Evolutionary conservation across 2,797 vertebrate genomes (phyloP).

Genomic region (Acanthurus tractus): DNA sequence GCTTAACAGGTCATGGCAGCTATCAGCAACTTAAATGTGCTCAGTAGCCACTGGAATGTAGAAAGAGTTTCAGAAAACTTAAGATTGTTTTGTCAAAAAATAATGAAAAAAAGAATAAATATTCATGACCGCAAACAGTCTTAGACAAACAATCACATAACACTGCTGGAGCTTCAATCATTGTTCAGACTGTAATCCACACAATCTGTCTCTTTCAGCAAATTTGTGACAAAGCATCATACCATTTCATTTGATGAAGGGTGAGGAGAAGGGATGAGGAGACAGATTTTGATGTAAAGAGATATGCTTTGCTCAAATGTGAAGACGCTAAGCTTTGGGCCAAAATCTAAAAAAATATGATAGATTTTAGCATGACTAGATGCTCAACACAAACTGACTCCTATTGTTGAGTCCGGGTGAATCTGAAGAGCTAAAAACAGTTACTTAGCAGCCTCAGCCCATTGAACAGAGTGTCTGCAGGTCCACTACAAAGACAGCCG

Average conservation of each 20-base stretch:
- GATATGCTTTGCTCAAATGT: slow-evolving; percentile 1
- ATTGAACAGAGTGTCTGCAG: slow-evolving; percentile 22
- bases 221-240: slow-evolving; percentile 51
- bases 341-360: not conserved
- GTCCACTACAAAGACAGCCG: slow-evolving; percentile 11
- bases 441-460: slow-evolving; percentile 25
- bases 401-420: slow-evolving; percentile 7
- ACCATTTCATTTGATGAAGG: slow-evolving; percentile 20
- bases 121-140: slow-evolving; percentile 6
- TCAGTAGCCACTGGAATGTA: not conserved
- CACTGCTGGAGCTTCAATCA: slow-evolving; percentile 51
- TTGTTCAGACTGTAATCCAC: slow-evolving; percentile 54
- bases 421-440: slow-evolving; percentile 12
- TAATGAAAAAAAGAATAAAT: not conserved
- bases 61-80: not conserved
- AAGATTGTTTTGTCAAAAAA: slow-evolving; percentile 4
- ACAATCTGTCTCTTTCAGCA: slow-evolving; percentile 57
- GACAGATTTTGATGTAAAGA: slow-evolving; percentile 8
- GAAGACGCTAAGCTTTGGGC: not conserved
- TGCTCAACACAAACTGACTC: not conserved
- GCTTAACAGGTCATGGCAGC: not conserved
- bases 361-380: not conserved
- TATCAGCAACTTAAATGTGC: not conserved
- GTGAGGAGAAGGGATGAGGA: not conserved
- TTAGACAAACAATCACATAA: slow-evolving; percentile 40